Evolutionary conservation across 2,888 invertebrate species (phyloP).

Genomic region (Epiperipatus broadwayi): DNA sequence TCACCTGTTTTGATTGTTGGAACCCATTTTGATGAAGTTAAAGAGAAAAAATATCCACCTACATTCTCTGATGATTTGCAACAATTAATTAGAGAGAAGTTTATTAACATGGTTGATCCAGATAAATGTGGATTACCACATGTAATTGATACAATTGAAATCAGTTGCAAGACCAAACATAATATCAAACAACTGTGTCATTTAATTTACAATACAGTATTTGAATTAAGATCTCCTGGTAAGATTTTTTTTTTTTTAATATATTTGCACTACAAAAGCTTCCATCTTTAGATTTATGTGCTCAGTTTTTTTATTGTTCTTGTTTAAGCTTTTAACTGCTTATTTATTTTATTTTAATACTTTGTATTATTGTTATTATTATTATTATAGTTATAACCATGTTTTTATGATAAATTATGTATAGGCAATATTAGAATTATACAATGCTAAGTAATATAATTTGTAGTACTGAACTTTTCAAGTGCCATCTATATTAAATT

Average conservation of each 20-base stretch:
- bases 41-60: conserved; percentile 37
- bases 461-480: no score
- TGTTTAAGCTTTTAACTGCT: no score
- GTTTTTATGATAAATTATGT: no score
- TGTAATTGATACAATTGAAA: conserved; percentile 77
- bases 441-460: no score
- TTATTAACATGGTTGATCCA: conserved; percentile 81
- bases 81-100: conserved; percentile 59
- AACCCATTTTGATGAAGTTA: conserved; percentile 71
- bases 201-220: conserved; percentile 78
- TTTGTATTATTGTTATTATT: no score
- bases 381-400: no score
- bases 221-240: conserved; percentile 72
- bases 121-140: conserved; percentile 86
- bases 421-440: no score
- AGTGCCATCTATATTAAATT: no score
- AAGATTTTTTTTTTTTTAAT: conserved; percentile 19
- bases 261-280: no score
- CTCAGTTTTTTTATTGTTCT: no score
- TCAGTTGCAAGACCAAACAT: conserved; percentile 66
- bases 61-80: conserved; percentile 55
- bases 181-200: conserved; percentile 75
- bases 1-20: conserved; percentile 90
- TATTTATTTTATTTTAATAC: no score
- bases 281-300: no score